Conservation (phyloP, 37 sponge, comb jelly and placozoan genomes). For the Mnemiopsis leidyi region DNA sequence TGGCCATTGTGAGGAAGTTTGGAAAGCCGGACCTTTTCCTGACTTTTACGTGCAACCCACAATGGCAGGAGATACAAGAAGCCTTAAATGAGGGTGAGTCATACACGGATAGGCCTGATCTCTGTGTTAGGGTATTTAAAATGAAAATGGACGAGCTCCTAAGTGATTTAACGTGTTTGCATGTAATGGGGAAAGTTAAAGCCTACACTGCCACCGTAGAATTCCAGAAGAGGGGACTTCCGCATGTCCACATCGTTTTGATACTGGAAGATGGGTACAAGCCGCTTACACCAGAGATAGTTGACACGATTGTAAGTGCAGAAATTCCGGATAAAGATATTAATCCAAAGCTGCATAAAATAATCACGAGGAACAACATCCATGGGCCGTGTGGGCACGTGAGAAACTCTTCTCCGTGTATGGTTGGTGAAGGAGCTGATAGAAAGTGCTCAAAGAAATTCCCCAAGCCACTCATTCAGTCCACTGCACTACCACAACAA, state of each 20-base stretch:
- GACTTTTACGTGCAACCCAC: background rate
- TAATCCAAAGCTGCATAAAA: background rate
- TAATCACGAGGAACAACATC: background rate
- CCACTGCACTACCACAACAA: background rate
- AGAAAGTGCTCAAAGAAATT: background rate
- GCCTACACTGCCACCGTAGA: background rate
- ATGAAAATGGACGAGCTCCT: background rate
- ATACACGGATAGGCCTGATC: background rate
- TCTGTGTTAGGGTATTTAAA: background rate
- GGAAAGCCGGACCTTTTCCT: slow-evolving; percentile 11
- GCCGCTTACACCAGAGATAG: background rate
- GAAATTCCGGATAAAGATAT: background rate
- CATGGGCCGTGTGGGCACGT: slow-evolving; percentile 34
- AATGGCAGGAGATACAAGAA: slow-evolving; percentile 1
- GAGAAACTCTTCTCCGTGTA: background rate
- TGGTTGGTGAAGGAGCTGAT: slow-evolving; percentile 27
- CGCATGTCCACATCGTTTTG: slow-evolving; percentile 27
- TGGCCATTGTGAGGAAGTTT: background rate
- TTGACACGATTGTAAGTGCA: slow-evolving; percentile 1
- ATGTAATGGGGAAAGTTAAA: background rate
- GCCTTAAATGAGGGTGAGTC: background rate
- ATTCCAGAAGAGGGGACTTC: slow-evolving; percentile 35
- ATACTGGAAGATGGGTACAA: background rate
- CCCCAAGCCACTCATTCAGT: background rate
- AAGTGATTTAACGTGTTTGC: background rate